A percentile compares a stretch with the other conserved stretches of the same genome.
phyloP scores from a whole-genome alignment of 2,113 vertebrate species.

The Apistogramma diplotaenia region DNA sequence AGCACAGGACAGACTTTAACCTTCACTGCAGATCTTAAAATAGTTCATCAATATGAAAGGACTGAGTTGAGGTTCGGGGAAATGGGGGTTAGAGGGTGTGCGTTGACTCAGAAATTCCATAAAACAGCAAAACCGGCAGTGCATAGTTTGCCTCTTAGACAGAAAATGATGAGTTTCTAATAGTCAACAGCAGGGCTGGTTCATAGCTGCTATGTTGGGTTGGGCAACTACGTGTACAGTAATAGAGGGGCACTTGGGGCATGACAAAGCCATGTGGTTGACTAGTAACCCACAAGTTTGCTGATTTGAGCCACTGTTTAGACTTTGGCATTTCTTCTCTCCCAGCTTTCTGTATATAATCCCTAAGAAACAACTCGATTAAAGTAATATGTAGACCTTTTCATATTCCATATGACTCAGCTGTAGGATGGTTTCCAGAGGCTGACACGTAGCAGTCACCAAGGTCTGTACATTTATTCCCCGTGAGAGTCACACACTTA shows the following conservation, averaged over 20 bases:
- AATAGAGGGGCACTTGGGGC: neutral
- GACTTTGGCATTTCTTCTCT: too few relatives aligned
- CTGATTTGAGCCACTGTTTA: too few relatives aligned
- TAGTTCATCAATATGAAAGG: neutral
- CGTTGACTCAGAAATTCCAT: neutral
- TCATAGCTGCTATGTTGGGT: neutral
- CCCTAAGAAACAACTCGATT: too few relatives aligned
- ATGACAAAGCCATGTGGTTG: neutral
- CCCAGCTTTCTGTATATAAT: too few relatives aligned
- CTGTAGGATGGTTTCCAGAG: too few relatives aligned
- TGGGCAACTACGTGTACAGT: neutral
- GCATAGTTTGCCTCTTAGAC: neutral
- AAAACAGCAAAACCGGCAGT: neutral
- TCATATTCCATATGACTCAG: too few relatives aligned
- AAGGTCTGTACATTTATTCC: too few relatives aligned
- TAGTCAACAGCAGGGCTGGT: neutral
- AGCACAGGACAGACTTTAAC: neutral
- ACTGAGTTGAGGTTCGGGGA: neutral
- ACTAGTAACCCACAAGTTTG: neutral
- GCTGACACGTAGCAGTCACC: too few relatives aligned
- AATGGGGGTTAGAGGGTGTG: neutral
- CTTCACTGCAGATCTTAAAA: neutral
- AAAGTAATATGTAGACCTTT: too few relatives aligned
- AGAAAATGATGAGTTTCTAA: neutral
- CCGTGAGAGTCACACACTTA: too few relatives aligned